Evolutionary conservation across 2,797 vertebrate species (phyloP), one percentile per base, ranked within the genome.

Genomic region (Fundulus diaphanus): DNA sequence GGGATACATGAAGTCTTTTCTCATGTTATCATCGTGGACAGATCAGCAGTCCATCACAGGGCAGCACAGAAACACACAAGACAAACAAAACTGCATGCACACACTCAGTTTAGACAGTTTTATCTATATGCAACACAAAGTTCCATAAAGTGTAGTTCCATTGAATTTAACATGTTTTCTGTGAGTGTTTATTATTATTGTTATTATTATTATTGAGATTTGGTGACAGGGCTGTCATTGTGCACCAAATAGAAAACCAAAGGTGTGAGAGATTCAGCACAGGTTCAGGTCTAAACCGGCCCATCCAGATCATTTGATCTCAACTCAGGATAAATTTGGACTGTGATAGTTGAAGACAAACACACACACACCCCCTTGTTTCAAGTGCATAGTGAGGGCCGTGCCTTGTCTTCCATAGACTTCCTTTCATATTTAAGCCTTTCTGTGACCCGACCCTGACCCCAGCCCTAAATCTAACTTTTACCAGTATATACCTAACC

Each of bases 281-380:
- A 57, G 5, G 13, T 31, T 0, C 2, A 31, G 27, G 57, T 57
- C 70, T 69, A 12, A 77, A 46, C 57, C 63, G 40, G 54, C 75
- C 13, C 49, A 57, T 35, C 59, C 22, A 49, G 24, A 31, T 81
- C 78, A 72, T 37, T 66, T 78, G 68, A 73, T 68, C 51, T 24
- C 31, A 42, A 20, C 63, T 46, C 35, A 65, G 7, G 57, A 48
- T 59, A 70, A 87, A 82, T 77, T 86, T 81, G 66, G 74, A 42
- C 4, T 59, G 33, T 46, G 48, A 42, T 20, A 56, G 68, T 1
- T 57, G 20, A 33, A 5, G 1, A 6, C 48, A 73, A 22, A 15
- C 35, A 76, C 29, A 63, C 16, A 29, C 12, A 15, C 20, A 44
- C n/a, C n/a, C n/a, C n/a, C n/a, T n/a, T n/a, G n/a, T n/a, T n/a